These are phyloP conservation scores for Dysidea cf. avara DNA, from an alignment of 37 sponge, comb jelly and placozoan genomes.

Conservation along the genomic window DNA sequence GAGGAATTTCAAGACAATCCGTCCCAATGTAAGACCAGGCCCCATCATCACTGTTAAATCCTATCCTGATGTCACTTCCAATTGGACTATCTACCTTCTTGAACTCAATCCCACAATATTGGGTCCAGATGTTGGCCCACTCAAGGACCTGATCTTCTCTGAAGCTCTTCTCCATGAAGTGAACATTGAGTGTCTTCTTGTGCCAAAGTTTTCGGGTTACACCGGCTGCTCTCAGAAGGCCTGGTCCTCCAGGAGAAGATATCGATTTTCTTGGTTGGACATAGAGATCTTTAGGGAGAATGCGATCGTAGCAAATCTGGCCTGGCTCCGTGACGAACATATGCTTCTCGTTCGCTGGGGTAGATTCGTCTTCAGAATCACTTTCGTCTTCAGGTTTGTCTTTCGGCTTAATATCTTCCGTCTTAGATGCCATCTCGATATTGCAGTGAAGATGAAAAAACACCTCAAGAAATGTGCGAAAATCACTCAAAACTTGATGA, in stretches of 20 bases:
- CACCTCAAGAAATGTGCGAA: too few species aligned
- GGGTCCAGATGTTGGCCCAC: constrained; percentile 59
- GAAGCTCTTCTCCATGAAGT: constrained; percentile 35
- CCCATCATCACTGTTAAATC: constrained; percentile 42
- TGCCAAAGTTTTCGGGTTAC: constrained; percentile 36
- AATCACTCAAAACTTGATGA: too few species aligned
- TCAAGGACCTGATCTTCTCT: constrained; percentile 20
- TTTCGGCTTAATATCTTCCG: too few species aligned
- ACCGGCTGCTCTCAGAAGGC: constrained; percentile 50
- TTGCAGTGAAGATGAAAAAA: too few species aligned
- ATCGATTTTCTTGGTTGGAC: too few species aligned
- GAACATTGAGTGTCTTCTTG: constrained; percentile 41
- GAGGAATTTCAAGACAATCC: constrained; percentile 29
- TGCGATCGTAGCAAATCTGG: not conserved
- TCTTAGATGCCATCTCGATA: too few species aligned
- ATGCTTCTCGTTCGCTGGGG: not conserved
- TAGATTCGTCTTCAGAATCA: too few species aligned
- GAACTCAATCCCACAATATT: constrained; percentile 50
- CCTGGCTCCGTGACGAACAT: not conserved
- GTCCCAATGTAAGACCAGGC: constrained; percentile 60
- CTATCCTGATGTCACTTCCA: constrained; percentile 49
- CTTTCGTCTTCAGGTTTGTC: too few species aligned
- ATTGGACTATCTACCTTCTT: not conserved
- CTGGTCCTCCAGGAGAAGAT: too few species aligned
- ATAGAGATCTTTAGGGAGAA: not conserved